Percentiles rank a stretch among this genome's conserved stretches.
Evolutionary conservation across 2,888 invertebrate genomes (phyloP).

Genomic region (Andrena bucephala): DNA sequence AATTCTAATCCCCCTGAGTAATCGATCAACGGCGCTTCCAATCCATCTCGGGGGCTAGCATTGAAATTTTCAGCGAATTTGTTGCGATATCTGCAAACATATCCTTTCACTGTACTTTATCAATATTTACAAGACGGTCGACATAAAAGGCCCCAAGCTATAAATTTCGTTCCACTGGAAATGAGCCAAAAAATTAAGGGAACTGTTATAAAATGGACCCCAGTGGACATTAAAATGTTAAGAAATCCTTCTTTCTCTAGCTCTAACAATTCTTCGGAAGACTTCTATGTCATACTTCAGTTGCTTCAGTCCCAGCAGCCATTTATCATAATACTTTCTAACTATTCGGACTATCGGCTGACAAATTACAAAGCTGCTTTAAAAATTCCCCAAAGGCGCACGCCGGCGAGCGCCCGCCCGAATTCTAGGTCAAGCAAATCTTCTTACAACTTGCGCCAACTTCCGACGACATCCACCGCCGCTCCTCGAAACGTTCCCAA

Average conservation of each 20-base stretch:
- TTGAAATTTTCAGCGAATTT: background rate
- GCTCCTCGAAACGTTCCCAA: background rate
- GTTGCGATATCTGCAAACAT: background rate
- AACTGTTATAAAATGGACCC: too few relatives aligned
- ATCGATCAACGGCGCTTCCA: slow-evolving; percentile 8
- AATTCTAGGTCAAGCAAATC: slow-evolving; percentile 7
- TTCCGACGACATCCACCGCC: slow-evolving; percentile 16
- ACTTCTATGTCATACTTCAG: background rate
- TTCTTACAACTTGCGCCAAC: background rate
- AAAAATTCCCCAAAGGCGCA: background rate
- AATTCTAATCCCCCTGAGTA: slow-evolving; percentile 19
- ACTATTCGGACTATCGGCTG: background rate
- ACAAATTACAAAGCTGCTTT: background rate
- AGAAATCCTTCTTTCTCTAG: too few relatives aligned
- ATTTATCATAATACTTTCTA: background rate
- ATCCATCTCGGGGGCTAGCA: background rate
- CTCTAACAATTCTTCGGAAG: background rate
- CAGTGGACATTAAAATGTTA: too few relatives aligned
- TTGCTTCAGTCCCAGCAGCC: background rate
- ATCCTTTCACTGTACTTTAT: background rate
- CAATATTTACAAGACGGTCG: too few relatives aligned
- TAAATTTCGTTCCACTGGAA: too few relatives aligned
- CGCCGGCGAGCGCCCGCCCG: background rate
- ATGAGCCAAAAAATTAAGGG: too few relatives aligned
- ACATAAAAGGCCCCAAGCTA: too few relatives aligned